Conservation (phyloP, 2,113 vertebrate species). For the Ursus arctos region DNA sequence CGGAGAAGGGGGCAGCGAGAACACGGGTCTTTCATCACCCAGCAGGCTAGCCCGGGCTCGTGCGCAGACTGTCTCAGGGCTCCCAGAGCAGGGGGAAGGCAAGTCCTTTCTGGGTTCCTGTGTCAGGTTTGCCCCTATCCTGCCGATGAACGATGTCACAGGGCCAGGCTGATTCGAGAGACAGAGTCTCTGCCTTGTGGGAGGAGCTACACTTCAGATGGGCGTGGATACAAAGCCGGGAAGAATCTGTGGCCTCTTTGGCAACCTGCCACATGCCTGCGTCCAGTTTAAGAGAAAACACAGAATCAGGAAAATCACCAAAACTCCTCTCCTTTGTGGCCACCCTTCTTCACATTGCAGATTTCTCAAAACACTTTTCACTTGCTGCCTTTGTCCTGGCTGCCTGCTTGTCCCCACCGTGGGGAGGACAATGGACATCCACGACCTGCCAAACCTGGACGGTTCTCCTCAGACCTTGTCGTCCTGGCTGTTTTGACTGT, state of each 20-base stretch:
- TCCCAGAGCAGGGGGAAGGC: not conserved
- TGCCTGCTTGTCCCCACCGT: not conserved
- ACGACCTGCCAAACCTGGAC: accelerated
- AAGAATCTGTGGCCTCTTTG: not conserved
- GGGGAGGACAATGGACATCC: not conserved
- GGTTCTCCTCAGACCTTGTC: accelerated
- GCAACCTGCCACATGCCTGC: accelerated
- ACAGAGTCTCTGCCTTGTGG: not conserved
- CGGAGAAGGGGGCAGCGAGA: not conserved
- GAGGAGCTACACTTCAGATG: too few species aligned
- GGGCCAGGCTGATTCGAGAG: not conserved
- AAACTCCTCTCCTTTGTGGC: not conserved
- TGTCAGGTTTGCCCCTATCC: not conserved
- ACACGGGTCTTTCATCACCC: not conserved
- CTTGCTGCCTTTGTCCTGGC: not conserved
- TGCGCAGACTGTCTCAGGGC: not conserved
- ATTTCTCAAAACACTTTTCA: not conserved
- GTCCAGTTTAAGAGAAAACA: not conserved
- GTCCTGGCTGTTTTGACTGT: not conserved
- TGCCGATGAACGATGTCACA: not conserved
- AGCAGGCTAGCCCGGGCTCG: not conserved
- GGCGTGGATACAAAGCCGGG: not conserved
- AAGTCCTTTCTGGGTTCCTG: too few species aligned
- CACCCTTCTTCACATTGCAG: not conserved
- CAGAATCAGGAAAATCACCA: not conserved